Evolutionary conservation across 1,140 invertebrate genomes (phyloP).

Genomic region (Wiebesia pumilae): DNA sequence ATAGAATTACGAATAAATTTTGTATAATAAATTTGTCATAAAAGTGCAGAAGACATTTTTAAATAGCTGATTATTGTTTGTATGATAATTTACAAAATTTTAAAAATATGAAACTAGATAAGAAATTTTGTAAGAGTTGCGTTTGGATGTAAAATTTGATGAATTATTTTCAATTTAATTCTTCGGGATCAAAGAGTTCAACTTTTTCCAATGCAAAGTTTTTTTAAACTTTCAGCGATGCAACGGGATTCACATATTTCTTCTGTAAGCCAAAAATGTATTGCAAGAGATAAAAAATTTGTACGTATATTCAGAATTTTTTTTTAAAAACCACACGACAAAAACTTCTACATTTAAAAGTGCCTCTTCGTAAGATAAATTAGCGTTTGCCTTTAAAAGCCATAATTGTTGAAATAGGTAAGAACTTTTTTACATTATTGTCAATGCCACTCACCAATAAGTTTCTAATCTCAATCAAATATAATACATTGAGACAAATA

Average conservation of each 20-base stretch:
- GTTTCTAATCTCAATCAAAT: too few species aligned
- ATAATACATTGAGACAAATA: too few species aligned
- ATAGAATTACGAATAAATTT: background rate
- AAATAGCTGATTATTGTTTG: background rate
- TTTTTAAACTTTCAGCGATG: background rate
- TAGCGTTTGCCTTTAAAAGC: background rate
- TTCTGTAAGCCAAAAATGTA: background rate
- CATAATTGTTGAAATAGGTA: too few species aligned
- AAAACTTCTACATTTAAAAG: background rate
- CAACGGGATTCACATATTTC: background rate
- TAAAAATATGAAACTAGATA: background rate
- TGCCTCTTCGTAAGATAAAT: background rate
- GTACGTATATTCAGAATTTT: background rate
- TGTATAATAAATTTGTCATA: background rate
- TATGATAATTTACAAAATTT: background rate
- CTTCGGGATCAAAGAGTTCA: background rate
- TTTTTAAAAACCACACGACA: background rate
- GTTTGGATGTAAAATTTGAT: background rate
- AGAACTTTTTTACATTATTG: too few species aligned
- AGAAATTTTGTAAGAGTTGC: background rate
- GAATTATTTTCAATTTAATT: background rate
- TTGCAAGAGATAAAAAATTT: background rate
- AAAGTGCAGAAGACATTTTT: background rate
- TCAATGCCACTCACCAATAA: too few species aligned
- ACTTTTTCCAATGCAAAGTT: background rate